A percentile compares a stretch with the other conserved stretches of the same genome.
phyloP scores from a whole-genome alignment of 2,113 vertebrate genomes.

The Oncorhynchus keta region DNA sequence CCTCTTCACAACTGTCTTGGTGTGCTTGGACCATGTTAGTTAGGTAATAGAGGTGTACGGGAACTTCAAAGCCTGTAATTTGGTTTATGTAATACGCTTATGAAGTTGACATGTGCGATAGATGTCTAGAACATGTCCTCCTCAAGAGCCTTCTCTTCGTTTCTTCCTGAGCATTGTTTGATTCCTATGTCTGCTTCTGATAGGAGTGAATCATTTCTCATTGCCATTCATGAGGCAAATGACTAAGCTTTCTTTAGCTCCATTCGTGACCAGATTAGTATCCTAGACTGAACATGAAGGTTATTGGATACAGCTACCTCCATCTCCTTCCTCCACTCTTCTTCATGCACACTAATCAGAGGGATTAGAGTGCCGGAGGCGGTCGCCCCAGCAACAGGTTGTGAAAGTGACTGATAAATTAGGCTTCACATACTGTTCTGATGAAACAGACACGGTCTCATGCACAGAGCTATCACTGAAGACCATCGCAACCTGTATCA shows the following conservation, averaged over 20 bases:
- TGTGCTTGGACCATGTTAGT: no score
- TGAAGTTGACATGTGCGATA: no score
- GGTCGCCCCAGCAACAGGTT: not conserved
- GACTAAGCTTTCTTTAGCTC: not conserved
- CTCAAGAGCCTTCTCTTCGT: no score
- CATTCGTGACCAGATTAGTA: not conserved
- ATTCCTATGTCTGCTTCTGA: no score
- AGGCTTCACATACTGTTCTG: not conserved
- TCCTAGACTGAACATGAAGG: not conserved
- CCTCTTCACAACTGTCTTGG: no score
- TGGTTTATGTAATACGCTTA: no score
- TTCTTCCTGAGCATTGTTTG: no score
- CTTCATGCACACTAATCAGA: not conserved
- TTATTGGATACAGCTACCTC: not conserved
- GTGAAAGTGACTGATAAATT: not conserved
- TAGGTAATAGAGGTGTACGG: no score
- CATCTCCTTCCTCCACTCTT: not conserved
- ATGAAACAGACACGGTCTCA: not conserved
- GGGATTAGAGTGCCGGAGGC: not conserved
- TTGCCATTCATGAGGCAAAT: not conserved
- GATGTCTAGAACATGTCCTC: no score
- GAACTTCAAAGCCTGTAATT: no score
- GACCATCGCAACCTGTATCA: no score
- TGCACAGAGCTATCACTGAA: no score
- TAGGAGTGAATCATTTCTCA: not conserved